phyloP scores from a whole-genome alignment of 2,888 invertebrate species.

The Branchipolynoe longqiensis region DNA sequence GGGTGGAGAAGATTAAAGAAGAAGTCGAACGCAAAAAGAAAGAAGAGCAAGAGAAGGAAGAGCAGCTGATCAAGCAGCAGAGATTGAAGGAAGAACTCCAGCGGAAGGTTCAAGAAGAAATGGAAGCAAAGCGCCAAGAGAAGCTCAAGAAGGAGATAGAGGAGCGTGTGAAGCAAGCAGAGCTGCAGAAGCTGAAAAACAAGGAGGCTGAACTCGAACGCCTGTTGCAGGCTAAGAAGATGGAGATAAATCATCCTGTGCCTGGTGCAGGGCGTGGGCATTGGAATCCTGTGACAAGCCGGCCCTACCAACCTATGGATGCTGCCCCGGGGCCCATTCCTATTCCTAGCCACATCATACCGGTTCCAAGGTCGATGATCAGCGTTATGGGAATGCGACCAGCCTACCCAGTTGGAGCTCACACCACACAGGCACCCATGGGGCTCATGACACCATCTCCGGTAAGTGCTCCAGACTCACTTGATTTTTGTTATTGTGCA shows the following conservation, averaged over 20 bases:
- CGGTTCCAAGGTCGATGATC: conserved; percentile 19
- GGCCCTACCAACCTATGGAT: too few species aligned
- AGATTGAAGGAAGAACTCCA: conserved; percentile 20
- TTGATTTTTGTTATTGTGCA: too few species aligned
- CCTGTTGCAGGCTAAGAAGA: conserved; percentile 5
- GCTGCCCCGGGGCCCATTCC: neutral
- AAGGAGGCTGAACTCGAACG: conserved; percentile 3
- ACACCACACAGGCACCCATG: too few species aligned
- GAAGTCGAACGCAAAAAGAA: neutral
- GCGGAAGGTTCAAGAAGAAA: conserved; percentile 7
- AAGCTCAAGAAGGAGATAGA: conserved; percentile 20
- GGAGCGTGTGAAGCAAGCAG: neutral
- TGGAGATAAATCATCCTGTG: neutral
- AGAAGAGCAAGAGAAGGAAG: conserved; percentile 24
- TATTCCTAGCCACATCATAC: conserved; percentile 21
- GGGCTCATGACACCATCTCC: neutral
- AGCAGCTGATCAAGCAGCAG: neutral
- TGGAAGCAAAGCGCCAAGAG: conserved; percentile 14
- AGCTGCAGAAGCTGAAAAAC: conserved; percentile 8
- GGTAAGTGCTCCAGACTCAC: too few species aligned
- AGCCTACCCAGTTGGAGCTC: conserved; percentile 26
- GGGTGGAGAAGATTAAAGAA: neutral
- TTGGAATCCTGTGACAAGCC: neutral
- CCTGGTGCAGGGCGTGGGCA: neutral
- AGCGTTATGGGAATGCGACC: neutral